Conservation (phyloP, 2,113 vertebrate species). For the Sceloporus undulatus region DNA sequence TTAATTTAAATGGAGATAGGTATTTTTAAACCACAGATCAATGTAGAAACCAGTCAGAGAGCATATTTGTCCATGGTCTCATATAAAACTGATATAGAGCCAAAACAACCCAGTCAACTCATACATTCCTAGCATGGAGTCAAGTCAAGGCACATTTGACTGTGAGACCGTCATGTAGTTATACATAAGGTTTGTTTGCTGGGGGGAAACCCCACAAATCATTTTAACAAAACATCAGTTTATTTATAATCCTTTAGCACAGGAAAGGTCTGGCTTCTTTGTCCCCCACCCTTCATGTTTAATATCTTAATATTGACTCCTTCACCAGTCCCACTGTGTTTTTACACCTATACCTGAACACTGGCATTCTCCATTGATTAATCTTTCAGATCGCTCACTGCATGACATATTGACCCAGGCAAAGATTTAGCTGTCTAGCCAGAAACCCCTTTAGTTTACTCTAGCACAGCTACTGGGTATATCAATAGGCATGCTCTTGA, state of each 20-base stretch:
- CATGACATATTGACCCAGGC: not conserved
- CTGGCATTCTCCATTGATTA: constrained; percentile 7
- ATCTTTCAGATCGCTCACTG: constrained; percentile 29
- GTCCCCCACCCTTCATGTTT: constrained; percentile 9
- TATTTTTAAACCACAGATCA: too few relatives aligned
- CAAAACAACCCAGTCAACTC: too few relatives aligned
- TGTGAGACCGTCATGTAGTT: too few relatives aligned
- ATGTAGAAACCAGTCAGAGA: too few relatives aligned
- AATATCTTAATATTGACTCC: constrained; percentile 16
- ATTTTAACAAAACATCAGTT: not conserved
- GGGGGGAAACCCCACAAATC: too few relatives aligned
- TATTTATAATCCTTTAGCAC: not conserved
- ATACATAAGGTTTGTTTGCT: not conserved
- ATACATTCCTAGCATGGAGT: too few relatives aligned
- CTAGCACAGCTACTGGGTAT: not conserved
- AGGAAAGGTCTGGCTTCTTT: not conserved
- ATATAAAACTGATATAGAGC: too few relatives aligned
- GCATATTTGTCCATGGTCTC: too few relatives aligned
- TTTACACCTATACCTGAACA: not conserved
- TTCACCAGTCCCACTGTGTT: not conserved
- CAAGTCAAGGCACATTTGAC: too few relatives aligned
- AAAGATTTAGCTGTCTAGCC: constrained; percentile 27
- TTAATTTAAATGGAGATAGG: too few relatives aligned
- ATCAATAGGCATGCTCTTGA: constrained; percentile 47
- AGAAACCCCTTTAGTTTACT: constrained; percentile 36